Evolutionary conservation across 2,888 invertebrate genomes (phyloP), one percentile per base, ranked within the genome.

Genomic region (Plutella xylostella): DNA sequence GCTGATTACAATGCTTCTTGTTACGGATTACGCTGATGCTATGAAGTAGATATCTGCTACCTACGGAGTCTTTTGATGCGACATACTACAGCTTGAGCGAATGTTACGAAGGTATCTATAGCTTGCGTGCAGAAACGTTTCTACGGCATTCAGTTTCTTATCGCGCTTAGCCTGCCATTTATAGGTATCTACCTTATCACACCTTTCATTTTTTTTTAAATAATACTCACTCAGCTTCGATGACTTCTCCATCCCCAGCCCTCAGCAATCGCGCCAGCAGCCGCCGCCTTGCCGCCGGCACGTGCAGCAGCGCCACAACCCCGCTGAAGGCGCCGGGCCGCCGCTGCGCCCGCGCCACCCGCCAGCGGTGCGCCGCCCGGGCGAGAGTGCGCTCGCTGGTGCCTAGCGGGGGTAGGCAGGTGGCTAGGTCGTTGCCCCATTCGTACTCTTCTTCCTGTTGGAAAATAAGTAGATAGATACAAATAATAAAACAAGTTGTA

Each of bases 381-480:
- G 88, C 88, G 11, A 90, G 77, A 0, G 68, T 60, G 2, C 76
- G 76, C 51, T 88, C 85, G 1, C 69, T 51, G 37, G 76, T 52
- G 22, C 80, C 58, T 3, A 88, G 63, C 0, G 82, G 63, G 1
- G 87, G 85, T 0, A 79, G 72, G 2, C 71, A 73, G 0, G 86
- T 85, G 0, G 90, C 89, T 42, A 72, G 68, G 0, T 91, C 90
- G 68, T 94, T 94, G 3, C 95, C 95, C 90, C 93, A 95, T 65
- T 96, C 96, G 68, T 86, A 94, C 1, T 88, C 85, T 56, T 92
- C 92, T 67, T 96, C 96, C 92, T 93, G 56, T 1, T 64, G 14
- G 21, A 22, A 33, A 25, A 51, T 4, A 45, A 6, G n/a, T n/a
- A n/a, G n/a, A n/a, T n/a, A n/a, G n/a, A n/a, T n/a, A n/a, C n/a